Evolutionary conservation across 37 sponge, comb jelly and placozoan genomes (phyloP), one percentile per base, ranked within the genome.

Genomic region (Crambe crambe): DNA sequence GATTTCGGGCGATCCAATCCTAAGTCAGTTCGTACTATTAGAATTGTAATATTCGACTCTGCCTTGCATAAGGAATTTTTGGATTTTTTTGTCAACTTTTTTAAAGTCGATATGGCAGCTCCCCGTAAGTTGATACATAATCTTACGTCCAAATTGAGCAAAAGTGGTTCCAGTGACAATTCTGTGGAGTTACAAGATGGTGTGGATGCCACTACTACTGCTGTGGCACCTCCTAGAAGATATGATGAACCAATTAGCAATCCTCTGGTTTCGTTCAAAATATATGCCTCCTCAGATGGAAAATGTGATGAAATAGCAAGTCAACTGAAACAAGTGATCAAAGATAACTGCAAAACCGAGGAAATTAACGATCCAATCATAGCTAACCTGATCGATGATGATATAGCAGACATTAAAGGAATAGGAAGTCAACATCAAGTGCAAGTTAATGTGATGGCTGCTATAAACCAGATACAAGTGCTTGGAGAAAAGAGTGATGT

Each of bases 401-500:
- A 84, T 38, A 0, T 64, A 4, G 51, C 39, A 27, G 60, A 68
- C 2, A 76, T 84, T 6, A 1, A 5, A 0, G 20, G 58, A 1
- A 37, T 70, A 38, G 78, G 37, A 17, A 37, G 47, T 23, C 20
- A 76, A 36, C 21, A 40, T 25, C 70, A 68, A 5, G 85, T 84
- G 15, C 70, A 25, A 10, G 43, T 84, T 20, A 41, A 56, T 2
- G 0, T 77, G 26, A 56, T 59, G 69, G 25, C 2, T 0, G 26
- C 38, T 38, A 42, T 60, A 23, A 70, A 76, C 0, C 9, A 70
- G 41, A 69, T 84, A 31, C 56, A 38, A 8, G 31, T 84, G 2
- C 51, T 42, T 9, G 85, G 85, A 38, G 85, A 84, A 35, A 69
- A 38, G 25, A 25, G 25, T 34, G 31, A 36, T 15, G 85, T 84